Base-by-base conservation (phyloP, 2,888 invertebrate genomes). In the Eueremaeus valkanovi region DNA sequence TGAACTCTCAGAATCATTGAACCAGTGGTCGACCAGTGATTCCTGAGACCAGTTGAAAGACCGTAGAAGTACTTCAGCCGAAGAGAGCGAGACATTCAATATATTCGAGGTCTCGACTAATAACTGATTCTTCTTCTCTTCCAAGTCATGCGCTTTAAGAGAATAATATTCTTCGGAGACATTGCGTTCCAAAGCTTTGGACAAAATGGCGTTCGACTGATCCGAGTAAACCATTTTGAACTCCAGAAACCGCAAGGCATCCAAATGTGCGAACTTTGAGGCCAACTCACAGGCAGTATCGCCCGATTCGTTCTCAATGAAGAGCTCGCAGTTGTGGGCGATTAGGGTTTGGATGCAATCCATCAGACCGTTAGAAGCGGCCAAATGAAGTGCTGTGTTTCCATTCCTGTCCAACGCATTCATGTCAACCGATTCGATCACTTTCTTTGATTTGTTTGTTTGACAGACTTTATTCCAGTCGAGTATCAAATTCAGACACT, bases 1-100 rank as follows among this genome's bases (percentile, higher is more conserved):
- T 8, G 87, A 58, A n/a, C 86, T 85, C 1, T 87, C 84, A 0
- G 89, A 86, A 81, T 89, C 88, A 77, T 85, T 86, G 86, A 89
- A 89, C 89, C 89, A 89, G 76, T 87, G 86, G 81, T 89, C 89
- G 75, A 89, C 82, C 66, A 89, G 82, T 49, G 86, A 84, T 80
- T 89, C 88, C 79, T 88, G 84, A 5, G 89, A 89, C 89, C 89
- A 89, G 83, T 89, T 89, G 82, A 89, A 88, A 81, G 89, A 88
- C 78, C 89, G 82, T 31, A 89, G 84, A 68, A 89, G 83, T 40
- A 89, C 89, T 83, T 89, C 89, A 40, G 89, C 89, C 74, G 89
- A 89, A 81, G 89, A 89, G 61, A 89, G 84, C 3, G 89, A 89
- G 72, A 89, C 87, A 81, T 88, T 88, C 63, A 89, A 84, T 89